phyloP scores from a whole-genome alignment of 2,888 invertebrate species.

The Psococerastis gibbosa region DNA sequence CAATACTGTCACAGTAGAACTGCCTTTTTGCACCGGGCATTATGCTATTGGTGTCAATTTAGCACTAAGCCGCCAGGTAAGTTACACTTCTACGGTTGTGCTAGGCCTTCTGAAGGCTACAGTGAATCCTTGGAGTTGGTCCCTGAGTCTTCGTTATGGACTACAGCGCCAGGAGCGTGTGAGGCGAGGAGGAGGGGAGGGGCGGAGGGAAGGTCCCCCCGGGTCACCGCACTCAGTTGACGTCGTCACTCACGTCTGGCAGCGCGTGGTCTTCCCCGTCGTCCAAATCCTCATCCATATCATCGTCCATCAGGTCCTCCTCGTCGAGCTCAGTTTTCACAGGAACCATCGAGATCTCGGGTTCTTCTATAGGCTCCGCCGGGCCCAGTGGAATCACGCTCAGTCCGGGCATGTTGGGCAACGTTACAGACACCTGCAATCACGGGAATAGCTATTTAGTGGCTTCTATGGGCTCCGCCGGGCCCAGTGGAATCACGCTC shows the following conservation, averaged over 20 bases:
- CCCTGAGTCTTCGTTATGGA: too few species aligned
- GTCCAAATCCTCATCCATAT: not conserved
- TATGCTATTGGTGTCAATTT: too few species aligned
- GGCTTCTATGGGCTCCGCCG: not conserved
- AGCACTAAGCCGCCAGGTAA: too few species aligned
- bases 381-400: constrained; percentile 1
- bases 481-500: constrained; percentile 1
- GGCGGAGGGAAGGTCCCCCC: not conserved
- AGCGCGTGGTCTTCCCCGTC: not conserved
- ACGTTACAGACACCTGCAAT: not conserved
- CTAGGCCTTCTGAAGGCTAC: too few species aligned
- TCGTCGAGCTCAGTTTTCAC: constrained; percentile 7
- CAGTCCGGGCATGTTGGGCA: constrained; percentile 9
- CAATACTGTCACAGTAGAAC: too few species aligned
- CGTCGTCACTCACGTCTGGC: not conserved
- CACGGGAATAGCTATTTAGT: too few species aligned
- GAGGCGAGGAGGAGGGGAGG: not conserved
- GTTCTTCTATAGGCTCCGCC: not conserved
- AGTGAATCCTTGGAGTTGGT: too few species aligned
- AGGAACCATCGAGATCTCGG: not conserved
- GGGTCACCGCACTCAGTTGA: not conserved
- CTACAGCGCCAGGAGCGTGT: too few species aligned
- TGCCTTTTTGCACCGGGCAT: too few species aligned
- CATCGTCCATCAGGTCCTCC: not conserved
- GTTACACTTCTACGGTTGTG: too few species aligned